phyloP scores from a whole-genome alignment of 2,113 vertebrate genomes.

The Scolopax mira region DNA sequence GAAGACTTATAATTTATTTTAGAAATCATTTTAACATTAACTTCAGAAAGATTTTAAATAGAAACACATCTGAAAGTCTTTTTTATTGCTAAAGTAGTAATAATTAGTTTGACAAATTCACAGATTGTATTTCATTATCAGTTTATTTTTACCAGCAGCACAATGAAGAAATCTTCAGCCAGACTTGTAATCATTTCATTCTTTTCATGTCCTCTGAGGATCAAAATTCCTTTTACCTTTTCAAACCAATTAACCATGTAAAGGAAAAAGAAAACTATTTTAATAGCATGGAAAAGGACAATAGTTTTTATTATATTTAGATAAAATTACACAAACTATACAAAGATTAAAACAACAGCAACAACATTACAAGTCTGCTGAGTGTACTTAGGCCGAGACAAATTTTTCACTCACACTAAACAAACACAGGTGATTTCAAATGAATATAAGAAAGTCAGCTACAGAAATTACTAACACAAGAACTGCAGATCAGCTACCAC shows the following conservation, averaged over 20 bases:
- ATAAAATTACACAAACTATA: neutral
- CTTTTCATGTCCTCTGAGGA: constrained; percentile 72
- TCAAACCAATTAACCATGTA: constrained; percentile 94
- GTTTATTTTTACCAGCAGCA: constrained; percentile 79
- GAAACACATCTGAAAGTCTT: neutral
- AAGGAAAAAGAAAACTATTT: constrained; percentile 52
- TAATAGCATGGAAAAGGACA: neutral
- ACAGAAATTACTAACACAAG: no score
- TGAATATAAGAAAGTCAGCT: no score
- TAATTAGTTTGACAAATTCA: neutral
- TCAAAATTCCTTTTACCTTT: constrained; percentile 83
- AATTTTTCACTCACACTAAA: neutral
- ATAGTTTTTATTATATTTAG: neutral
- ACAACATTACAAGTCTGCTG: neutral
- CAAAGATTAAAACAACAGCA: neutral
- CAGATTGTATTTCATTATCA: neutral
- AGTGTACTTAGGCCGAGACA: neutral
- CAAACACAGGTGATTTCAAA: neutral
- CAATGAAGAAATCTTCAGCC: constrained; percentile 87
- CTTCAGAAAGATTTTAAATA: neutral
- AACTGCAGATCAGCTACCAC: neutral
- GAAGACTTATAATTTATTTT: neutral
- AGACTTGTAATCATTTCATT: constrained; percentile 76
- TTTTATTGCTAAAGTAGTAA: neutral
- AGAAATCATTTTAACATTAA: neutral